phyloP scores from a whole-genome alignment of 2,113 vertebrate species.

The Pterocles orientalis region DNA sequence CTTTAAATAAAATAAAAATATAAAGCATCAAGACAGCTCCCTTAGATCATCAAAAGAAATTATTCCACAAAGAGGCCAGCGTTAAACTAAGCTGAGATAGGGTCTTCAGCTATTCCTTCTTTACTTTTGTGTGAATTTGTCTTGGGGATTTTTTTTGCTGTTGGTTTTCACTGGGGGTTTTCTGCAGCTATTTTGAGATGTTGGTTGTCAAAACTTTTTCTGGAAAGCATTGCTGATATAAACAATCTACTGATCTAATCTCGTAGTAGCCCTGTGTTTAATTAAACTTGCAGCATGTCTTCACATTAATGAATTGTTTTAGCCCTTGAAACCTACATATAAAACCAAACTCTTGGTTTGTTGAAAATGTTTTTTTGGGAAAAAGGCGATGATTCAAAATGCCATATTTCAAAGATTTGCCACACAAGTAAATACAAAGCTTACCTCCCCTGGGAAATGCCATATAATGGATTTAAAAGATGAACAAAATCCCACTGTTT shows the following conservation, averaged over 20 bases:
- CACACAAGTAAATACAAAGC: constrained; percentile 28
- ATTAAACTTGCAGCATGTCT: not conserved
- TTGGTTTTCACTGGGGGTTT: not conserved
- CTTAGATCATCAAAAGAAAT: constrained; percentile 38
- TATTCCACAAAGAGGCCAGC: not conserved
- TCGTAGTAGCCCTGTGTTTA: not conserved
- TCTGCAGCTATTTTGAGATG: constrained; percentile 34
- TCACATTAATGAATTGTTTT: not conserved
- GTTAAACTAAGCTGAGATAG: not conserved
- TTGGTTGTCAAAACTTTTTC: not conserved
- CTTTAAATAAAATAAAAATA: constrained; percentile 23
- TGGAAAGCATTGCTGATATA: not conserved
- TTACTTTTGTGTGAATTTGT: constrained; percentile 16
- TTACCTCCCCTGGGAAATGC: constrained; percentile 7
- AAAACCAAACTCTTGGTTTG: not conserved
- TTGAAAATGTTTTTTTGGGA: not conserved
- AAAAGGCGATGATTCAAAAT: not conserved
- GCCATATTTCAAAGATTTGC: not conserved
- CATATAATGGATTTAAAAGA: constrained; percentile 51
- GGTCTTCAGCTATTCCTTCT: not conserved
- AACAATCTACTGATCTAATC: constrained; percentile 23
- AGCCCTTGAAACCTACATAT: not conserved
- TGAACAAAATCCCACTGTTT: constrained; percentile 57
- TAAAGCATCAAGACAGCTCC: not conserved
- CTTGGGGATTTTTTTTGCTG: constrained; percentile 10